Base-by-base conservation (phyloP, 2,888 invertebrate genomes). In the Parnassius orleans region DNA sequence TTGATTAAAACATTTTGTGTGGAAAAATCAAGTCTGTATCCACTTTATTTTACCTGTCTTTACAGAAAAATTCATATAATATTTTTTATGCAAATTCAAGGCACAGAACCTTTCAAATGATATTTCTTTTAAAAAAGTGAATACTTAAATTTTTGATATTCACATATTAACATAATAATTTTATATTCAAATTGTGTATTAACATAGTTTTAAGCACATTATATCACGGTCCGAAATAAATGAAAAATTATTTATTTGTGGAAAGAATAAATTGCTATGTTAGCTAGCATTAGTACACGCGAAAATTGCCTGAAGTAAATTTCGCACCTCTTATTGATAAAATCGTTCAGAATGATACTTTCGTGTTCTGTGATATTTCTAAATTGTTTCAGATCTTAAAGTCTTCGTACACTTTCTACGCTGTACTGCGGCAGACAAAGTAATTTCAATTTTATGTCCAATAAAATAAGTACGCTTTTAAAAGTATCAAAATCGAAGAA, bases 331-430 rank as follows among this genome's bases (percentile, higher is more conserved):
- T 10, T 3, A 11, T 9, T 24, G 12, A 5, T 33, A 2, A 19
- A 11, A 46, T 12, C 11, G 11, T 52, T n/a, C 10, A 15, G 42
- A 43, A 33, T 10, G 1, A 53, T 10, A 42, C n/a, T 11, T n/a
- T 5, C 12, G 0, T 10, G 3, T 53, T 41, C 9, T 33, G n/a
- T 19, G 3, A 44, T 42, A 14, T 58, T 42, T 54, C 59, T 10
- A 60, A 57, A 64, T 41, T 64, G 47, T 86, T 84, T 52, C 83
- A 90, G 90, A 86, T 90, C 33, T 72, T 90, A 47, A 90, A 83
- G 66, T 90, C 89, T 0, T 88, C 90, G 1, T 90, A 90, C 66
- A 85, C 87, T 1, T 89, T 89, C 68, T 90, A 90, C 66, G 86
- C 90, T 2, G 86, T 90, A 14, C 75, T 90, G 57, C 80, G 87